Base-by-base conservation (phyloP, 2,888 invertebrate genomes). In the Callyntrura guangdongensis region DNA sequence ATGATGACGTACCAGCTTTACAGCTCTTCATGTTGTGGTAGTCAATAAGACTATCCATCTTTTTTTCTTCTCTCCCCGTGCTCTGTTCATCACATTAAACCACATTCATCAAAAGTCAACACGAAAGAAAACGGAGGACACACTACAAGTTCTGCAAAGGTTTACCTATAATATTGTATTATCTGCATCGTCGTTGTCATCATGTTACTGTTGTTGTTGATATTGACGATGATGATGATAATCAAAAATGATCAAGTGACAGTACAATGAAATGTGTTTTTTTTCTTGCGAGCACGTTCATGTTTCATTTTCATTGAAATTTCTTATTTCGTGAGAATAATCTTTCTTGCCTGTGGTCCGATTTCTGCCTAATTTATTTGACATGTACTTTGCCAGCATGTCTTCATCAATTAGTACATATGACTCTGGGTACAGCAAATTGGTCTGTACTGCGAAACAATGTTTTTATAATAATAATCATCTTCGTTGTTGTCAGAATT, bases 321-420 rank as follows among this genome's bases (percentile, higher is more conserved):
- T 47, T 47, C 56, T 74, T 53, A 69, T 79, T 84, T 91, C 88
- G 91, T 88, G 91, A 88, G 91, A 91, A 91, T 79, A 82, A 64
- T 69, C 47, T 74, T 82, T 86, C 79, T 86, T 91, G 91, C 91
- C 91, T 91, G 91, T 91, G 91, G 91, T 91, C 91, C 91, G 88
- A 91, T 91, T 91, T 91, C 88, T 81, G 72, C 61, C 84, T 88
- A 85, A 91, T 84, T 91, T 91, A 91, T 91, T 79, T 91, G 91
- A 88, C 91, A 85, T 91, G 88, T 91, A 91, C 91, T 91, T 91
- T 88, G 91, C 91, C 91, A 91, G 88, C 91, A 88, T 88, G 91
- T 91, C 91, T 91, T 91, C 91, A 91, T 91, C 88, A 91, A 91
- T 91, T 91, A 91, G 87, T 91, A 67, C 59, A 77, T 61, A 84